Evolutionary conservation across 2,797 vertebrate species (phyloP), one percentile per base, ranked within the genome.

Genomic region (Macropodus opercularis): DNA sequence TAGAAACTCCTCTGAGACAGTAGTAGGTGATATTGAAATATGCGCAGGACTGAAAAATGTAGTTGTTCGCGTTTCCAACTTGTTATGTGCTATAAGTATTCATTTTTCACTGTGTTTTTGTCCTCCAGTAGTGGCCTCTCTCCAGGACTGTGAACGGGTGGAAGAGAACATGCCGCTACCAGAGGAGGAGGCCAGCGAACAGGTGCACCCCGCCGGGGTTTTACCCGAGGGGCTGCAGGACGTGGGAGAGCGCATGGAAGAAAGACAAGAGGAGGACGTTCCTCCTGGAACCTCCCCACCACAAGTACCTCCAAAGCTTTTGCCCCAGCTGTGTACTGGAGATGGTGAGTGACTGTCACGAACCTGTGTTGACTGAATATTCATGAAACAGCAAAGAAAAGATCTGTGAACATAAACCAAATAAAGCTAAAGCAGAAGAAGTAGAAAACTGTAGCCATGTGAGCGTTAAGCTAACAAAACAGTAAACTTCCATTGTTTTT

Each of bases 161-260:
- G 87, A 88, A 50, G 89, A 90, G 11, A 80, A 73, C 36, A 35
- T 38, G 19, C 39, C 53, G 6, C 40, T 59, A n/a, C 42, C 59
- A 0, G 81, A 76, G 15, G 88, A 87, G 14, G 83, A 84, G 1
- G 52, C 71, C 14, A 73, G 79, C 0, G 81, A 85, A 41, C 79
- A 75, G 32, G 18, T 36, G 31, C 69, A 59, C 41, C 66, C 74
- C 21, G 58, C 19, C 1, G 80, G 79, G 17, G 86, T 90, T 51
- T 59, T 82, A 65, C 71, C 85, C n/a, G 90, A 91, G 29, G 81
- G 71, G 34, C 78, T 82, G 64, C 84, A 90, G 51, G 87, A 88
- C 11, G 2, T n/a, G 15, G 77, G 67, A 8, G 86, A 86, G 41
- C 77, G 65, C 66, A 72, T 42, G 54, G 85, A 89, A 21, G 84